Evolutionary conservation across 2,888 invertebrate species (phyloP).

Genomic region (Deroplatys truncata): DNA sequence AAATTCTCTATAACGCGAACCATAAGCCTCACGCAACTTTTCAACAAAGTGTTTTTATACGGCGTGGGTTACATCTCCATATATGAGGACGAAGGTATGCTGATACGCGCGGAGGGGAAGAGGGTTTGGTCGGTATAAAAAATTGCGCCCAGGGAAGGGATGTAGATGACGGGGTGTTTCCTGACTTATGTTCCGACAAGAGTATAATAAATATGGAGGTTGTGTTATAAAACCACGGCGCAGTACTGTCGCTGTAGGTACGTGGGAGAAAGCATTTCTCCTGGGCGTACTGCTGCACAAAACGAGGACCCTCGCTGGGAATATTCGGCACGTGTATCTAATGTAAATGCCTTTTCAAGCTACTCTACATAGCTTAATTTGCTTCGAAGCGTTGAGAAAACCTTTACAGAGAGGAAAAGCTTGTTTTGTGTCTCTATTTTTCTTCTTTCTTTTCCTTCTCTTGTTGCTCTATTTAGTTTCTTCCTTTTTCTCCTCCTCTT

Average conservation of each 20-base stretch:
- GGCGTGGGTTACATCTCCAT: background rate
- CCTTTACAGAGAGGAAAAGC: background rate
- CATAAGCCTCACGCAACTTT: background rate
- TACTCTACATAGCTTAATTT: background rate
- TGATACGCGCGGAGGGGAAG: background rate
- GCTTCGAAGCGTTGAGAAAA: background rate
- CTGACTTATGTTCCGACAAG: constrained; percentile 2
- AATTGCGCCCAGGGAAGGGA: background rate
- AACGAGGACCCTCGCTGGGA: background rate
- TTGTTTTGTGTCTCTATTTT: background rate
- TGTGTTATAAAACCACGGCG: constrained; percentile 5
- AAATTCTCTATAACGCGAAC: background rate
- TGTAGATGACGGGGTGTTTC: background rate
- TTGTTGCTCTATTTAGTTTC: background rate
- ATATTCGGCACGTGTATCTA: background rate
- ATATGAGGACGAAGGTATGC: background rate
- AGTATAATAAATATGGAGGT: background rate
- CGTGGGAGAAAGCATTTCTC: background rate
- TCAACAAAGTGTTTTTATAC: background rate
- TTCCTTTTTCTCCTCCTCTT: background rate
- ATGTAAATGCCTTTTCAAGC: background rate
- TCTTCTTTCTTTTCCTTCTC: background rate
- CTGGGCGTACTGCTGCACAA: background rate
- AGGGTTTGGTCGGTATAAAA: background rate
- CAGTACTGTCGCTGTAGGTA: too few relatives aligned